Evolutionary conservation across 1,140 invertebrate species (phyloP).

Genomic region (Hermetia illucens): DNA sequence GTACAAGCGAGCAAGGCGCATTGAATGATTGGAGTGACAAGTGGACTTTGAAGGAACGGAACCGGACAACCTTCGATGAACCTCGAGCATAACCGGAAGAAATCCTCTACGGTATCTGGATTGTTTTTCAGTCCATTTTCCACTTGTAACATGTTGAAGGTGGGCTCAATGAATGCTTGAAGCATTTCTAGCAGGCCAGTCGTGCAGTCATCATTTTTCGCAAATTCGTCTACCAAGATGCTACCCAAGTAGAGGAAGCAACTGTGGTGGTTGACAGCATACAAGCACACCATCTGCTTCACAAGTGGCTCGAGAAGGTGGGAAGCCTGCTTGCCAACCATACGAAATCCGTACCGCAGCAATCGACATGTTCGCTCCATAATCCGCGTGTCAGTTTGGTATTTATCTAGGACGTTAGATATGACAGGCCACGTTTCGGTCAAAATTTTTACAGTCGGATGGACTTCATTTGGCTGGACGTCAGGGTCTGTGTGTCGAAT

Average conservation of each 20-base stretch:
- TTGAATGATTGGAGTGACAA: conserved; percentile 60
- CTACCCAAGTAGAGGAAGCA: conserved; percentile 91
- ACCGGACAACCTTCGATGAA: conserved; percentile 77
- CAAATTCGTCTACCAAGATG: conserved; percentile 93
- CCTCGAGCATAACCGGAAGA: conserved; percentile 76
- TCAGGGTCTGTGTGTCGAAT: conserved; percentile 64
- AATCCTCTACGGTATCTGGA: conserved; percentile 95
- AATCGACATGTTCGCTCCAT: conserved; percentile 88
- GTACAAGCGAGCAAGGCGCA: conserved; percentile 68
- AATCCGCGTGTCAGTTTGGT: conserved; percentile 66
- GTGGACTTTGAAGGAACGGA: conserved; percentile 58
- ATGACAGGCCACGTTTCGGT: conserved; percentile 80
- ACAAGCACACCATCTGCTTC: conserved; percentile 76
- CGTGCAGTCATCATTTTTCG: conserved; percentile 45
- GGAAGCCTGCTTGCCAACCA: conserved; percentile 62
- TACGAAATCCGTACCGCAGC: conserved; percentile 77
- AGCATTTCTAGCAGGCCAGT: conserved; percentile 71
- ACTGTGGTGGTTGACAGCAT: conserved; percentile 70
- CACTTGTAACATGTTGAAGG: conserved; percentile 67
- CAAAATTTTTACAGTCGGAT: conserved; percentile 72
- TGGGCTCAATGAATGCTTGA: conserved; percentile 69
- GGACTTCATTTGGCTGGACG: conserved; percentile 39
- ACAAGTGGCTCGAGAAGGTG: conserved; percentile 68
- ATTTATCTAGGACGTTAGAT: conserved; percentile 56
- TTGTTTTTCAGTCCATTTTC: conserved; percentile 69